Base-by-base conservation (phyloP, 2,797 vertebrate species). In the Myotis findleyi region DNA sequence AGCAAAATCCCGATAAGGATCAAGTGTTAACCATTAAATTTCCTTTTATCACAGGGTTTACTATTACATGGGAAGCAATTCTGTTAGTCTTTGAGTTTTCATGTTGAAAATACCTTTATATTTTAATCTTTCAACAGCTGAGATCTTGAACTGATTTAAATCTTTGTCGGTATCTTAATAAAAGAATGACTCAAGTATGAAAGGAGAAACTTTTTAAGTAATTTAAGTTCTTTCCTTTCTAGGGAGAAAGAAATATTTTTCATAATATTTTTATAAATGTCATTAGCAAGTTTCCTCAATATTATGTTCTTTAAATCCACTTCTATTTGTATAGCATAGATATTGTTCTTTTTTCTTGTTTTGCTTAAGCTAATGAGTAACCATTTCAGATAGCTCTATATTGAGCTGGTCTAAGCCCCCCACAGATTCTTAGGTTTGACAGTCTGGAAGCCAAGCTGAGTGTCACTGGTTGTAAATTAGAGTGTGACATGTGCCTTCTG, bases 71-170 rank as follows among this genome's bases (percentile, higher is more conserved):
- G 68, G 62, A 91, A 96, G 59, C 20, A 82, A 1, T 51, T 81
- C 25, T 82, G 64, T 87, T 71, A 47, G 36, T 80, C 57, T 82
- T 94, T 91, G 51, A 38, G 49, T 73, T 71, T 94, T 93, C 17
- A 11, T 88, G 41, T 49, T 91, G 73, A 93, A 94, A 96, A 82
- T 84, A 47, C 1, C 20, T 90, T 79, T 93, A 25, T 93, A 30
- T 87, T 96, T 94, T 91, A 75, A 87, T 75, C 55, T 94, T 96
- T 82, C n/a, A 89, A 16, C 14, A 89, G 27, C 81, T 83, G 76
- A 93, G 75, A 72, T 91, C 86, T 93, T 94, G 49, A 92, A 71
- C 44, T 91, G n/a, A 85, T 89, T 91, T 86, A 94, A 90, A 64
- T 27, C 17, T 96, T 96, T 96, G 68, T 93, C 64, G 25, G 18